Evolutionary conservation across 2,888 invertebrate species (phyloP), one percentile per base, ranked within the genome.

Genomic region (Tipula vernalis): DNA sequence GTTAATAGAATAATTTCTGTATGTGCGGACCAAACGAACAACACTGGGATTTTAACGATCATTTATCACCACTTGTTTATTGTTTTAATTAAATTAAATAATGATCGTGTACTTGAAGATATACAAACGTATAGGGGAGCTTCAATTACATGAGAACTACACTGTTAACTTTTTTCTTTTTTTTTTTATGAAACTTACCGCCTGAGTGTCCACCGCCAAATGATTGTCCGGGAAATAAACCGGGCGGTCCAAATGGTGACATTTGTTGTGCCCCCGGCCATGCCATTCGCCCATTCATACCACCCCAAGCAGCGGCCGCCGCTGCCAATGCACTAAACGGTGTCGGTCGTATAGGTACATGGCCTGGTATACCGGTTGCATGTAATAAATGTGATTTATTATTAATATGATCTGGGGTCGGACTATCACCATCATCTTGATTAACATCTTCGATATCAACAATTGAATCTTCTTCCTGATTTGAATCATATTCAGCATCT

Each of bases 361-460:
- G 93, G 47, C 91, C 92, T 88, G 91, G 90, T 88, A 92, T 89
- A 91, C 91, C 90, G 87, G 91, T 88, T 41, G 91, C 90, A 44
- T 91, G 90, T 12, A 91, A 88, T 12, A 91, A 89, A 28, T 90
- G 90, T 18, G 90, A 89, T 3, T 91, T 89, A 88, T 91, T 91
- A 88, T 90, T 90, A 87, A 91, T 91, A 57, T 91, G 87, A 44
- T 91, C 91, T 39, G 91, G 91, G 28, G 91, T 91, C 86, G 91
- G 91, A 87, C 91, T 51, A 39, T 51, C 90, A 41, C 90, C 90
- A 87, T 94, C 94, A 87, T 94, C 94, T 87, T 85, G 93, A 89
- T 94, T 94, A 89, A 96, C 92, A 89, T 96, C 96, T 90, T 96
- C 96, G 13, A 96, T 96, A 90, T 96, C 96, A 13, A 96, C 96